Base-by-base conservation (phyloP, 1,140 invertebrate genomes). In the Chironomus striatipennis region DNA sequence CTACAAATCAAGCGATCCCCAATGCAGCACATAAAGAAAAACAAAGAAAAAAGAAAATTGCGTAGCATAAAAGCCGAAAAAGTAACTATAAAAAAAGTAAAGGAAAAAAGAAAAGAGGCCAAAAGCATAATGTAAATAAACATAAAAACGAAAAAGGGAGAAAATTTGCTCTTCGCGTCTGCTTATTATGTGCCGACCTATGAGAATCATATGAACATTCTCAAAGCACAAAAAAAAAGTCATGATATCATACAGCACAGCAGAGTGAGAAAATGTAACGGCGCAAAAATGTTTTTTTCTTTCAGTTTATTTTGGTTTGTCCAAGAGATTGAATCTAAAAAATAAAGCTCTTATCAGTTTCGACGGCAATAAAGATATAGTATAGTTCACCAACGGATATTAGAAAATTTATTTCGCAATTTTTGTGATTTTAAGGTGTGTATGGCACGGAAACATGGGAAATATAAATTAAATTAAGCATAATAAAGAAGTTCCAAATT, bases 271-370 rank as follows among this genome's bases (percentile, higher is more conserved):
- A 57, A 57, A 57, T 57, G 47, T 57, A 57, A 57, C 47, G 47
- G 47, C 47, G 47, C 47, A 57, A 57, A 57, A 57, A 57, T 57
- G 47, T 15, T 57, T 57, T 43, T 57, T 57, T 57, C 47, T 57
- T 57, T 57, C 47, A 57, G 47, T 57, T 57, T 57, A 57, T 57
- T 57, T 57, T 57, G 12, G 47, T 57, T 57, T 57, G 47, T 57
- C 47, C 47, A 57, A 57, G 47, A 57, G 47, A 57, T 57, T 57
- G 47, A 57, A 57, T 12, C 47, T n/a, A 57, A 57, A 57, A 57
- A n/a, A 12, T 57, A n/a, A 57, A 57, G 47, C 47, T 57, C 47
- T 57, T 57, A 57, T 57, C 47, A 57, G 47, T 10, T 57, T 57
- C 47, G 47, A 15, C 47, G 47, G 12, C 12, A 57, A 57, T 57